Evolutionary conservation across 2,113 vertebrate species (phyloP).

Genomic region (Microtus pennsylvanicus): DNA sequence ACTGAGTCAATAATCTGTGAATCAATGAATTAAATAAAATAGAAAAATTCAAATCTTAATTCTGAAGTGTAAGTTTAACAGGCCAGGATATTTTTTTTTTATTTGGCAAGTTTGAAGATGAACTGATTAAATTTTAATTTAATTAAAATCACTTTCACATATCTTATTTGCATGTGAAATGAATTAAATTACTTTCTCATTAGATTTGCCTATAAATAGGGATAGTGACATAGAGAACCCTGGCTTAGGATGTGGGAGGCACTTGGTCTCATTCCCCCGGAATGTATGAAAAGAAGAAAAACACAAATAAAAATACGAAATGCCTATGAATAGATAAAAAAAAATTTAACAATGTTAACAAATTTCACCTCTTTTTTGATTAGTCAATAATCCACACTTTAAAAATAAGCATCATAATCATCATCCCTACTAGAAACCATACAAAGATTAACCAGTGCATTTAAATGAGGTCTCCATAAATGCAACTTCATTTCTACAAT

Average conservation of each 20-base stretch:
- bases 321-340: background rate
- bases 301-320: background rate
- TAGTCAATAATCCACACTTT: background rate
- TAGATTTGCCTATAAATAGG: constrained; percentile 31
- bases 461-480: background rate
- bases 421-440: background rate
- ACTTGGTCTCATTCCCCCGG: background rate
- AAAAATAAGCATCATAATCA: background rate
- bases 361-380: background rate
- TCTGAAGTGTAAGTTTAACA: constrained; percentile 25
- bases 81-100: background rate
- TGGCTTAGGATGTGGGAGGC: background rate
- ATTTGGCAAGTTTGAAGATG: constrained; percentile 28
- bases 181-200: background rate
- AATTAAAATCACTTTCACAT: constrained; percentile 51
- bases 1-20: background rate
- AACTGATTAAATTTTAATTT: constrained; percentile 34
- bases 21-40: background rate
- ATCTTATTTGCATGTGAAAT: background rate
- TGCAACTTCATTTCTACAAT: constrained; percentile 8
- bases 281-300: background rate
- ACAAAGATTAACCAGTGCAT: background rate
- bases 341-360: background rate
- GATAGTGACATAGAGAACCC: background rate
- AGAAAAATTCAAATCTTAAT: background rate